These are phyloP conservation scores for Calonectris borealis DNA, from an alignment of 2,113 vertebrate species.

Conservation along the genomic window DNA sequence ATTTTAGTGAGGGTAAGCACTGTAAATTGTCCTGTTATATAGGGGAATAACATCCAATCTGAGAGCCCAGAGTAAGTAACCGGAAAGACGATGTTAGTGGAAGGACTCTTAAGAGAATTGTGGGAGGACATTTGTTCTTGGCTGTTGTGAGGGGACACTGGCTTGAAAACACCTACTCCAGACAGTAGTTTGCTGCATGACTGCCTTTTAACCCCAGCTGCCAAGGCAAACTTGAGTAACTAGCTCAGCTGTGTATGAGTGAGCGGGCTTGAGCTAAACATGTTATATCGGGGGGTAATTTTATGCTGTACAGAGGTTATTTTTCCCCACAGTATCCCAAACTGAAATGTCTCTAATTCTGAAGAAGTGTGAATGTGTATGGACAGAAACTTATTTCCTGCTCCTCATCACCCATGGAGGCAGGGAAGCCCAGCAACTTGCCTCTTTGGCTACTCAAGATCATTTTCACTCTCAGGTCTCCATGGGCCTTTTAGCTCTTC, in stretches of 20 bases:
- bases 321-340: not conserved
- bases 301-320: not conserved
- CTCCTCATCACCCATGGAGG: not conserved
- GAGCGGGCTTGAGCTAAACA: not conserved
- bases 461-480: not conserved
- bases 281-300: not conserved
- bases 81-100: not conserved
- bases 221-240: not conserved
- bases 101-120: not conserved
- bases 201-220: not conserved
- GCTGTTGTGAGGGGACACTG: not conserved
- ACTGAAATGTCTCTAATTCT: not conserved
- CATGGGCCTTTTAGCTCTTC: not conserved
- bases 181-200: not conserved
- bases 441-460: not conserved
- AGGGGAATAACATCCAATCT: not conserved
- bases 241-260: not conserved
- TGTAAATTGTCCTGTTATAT: accelerated
- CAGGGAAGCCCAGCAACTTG: not conserved
- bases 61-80: not conserved
- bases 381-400: not conserved
- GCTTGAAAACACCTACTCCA: accelerated
- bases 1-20: not conserved
- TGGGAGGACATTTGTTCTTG: not conserved
- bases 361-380: not conserved